phyloP scores from a whole-genome alignment of 1,140 invertebrate genomes.

The Drosophila nasuta region DNA sequence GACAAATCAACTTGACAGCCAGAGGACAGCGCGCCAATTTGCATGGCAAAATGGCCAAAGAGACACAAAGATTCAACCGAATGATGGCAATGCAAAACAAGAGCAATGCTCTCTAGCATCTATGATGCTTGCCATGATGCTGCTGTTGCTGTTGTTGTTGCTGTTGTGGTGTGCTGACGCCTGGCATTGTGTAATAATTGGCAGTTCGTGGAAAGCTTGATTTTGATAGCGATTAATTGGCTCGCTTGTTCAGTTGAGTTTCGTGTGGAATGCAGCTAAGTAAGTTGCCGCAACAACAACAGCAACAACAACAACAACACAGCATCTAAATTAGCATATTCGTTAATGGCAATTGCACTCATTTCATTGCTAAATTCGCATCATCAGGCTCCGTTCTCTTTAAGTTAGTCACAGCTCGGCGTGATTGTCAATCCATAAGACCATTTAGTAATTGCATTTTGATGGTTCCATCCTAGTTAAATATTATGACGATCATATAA shows the following conservation, averaged over 20 bases:
- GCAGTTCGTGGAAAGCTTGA: slow-evolving; percentile 76
- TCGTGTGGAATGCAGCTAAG: slow-evolving; percentile 40
- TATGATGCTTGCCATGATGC: slow-evolving; percentile 3
- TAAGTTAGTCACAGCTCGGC: too few species aligned
- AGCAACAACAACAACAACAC: too few species aligned
- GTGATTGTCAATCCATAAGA: not conserved
- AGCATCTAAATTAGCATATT: slow-evolving; percentile 71
- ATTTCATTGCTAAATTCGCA: slow-evolving; percentile 55
- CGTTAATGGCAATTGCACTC: slow-evolving; percentile 67
- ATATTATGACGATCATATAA: slow-evolving; percentile 69
- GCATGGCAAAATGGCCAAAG: slow-evolving; percentile 69
- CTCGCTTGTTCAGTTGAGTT: slow-evolving; percentile 35
- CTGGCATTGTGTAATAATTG: slow-evolving; percentile 81
- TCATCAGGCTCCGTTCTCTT: slow-evolving; percentile 11
- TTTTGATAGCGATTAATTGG: slow-evolving; percentile 77
- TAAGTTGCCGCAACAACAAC: slow-evolving; percentile 22
- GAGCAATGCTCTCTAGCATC: slow-evolving; percentile 44
- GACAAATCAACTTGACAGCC: slow-evolving; percentile 82
- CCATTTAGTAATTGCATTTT: slow-evolving; percentile 60
- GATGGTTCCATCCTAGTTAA: slow-evolving; percentile 59
- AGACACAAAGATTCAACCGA: slow-evolving; percentile 56
- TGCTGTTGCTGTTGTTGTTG: slow-evolving; percentile 2
- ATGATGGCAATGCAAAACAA: slow-evolving; percentile 56
- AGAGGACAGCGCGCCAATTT: slow-evolving; percentile 71
- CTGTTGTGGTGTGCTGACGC: slow-evolving; percentile 50